Evolutionary conservation across 2,797 vertebrate species (phyloP).

Genomic region (Poecilia gillii): DNA sequence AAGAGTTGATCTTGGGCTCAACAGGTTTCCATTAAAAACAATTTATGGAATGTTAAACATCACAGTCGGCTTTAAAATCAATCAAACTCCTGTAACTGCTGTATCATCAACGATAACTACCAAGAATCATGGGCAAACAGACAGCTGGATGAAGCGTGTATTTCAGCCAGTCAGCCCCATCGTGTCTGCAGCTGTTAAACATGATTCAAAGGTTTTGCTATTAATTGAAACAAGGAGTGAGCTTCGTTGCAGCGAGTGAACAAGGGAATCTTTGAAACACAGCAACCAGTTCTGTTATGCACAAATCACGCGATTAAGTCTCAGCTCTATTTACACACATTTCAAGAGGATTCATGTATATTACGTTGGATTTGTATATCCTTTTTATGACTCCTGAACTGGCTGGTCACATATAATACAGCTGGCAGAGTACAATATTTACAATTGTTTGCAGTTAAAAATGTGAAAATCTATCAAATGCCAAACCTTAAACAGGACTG

Average conservation of each 20-base stretch:
- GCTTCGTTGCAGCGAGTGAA: background rate
- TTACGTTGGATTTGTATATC: background rate
- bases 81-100: background rate
- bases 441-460: background rate
- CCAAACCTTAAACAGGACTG: background rate
- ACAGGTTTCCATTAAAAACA: background rate
- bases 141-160: background rate
- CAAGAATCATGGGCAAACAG: background rate
- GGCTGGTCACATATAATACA: background rate
- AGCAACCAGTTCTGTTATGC: background rate
- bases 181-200: conserved; percentile 1
- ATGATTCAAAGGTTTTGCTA: background rate
- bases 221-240: background rate
- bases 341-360: background rate
- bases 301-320: background rate
- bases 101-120: background rate
- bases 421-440: background rate
- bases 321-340: background rate
- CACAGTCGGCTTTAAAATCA: background rate
- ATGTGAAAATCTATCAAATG: background rate
- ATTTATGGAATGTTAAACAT: background rate
- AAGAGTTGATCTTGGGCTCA: background rate
- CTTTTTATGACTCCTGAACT: background rate
- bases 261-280: background rate
- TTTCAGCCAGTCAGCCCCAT: background rate